Evolutionary conservation across 2,797 vertebrate species (phyloP).

Genomic region (Poeciliopsis paucimaculata): DNA sequence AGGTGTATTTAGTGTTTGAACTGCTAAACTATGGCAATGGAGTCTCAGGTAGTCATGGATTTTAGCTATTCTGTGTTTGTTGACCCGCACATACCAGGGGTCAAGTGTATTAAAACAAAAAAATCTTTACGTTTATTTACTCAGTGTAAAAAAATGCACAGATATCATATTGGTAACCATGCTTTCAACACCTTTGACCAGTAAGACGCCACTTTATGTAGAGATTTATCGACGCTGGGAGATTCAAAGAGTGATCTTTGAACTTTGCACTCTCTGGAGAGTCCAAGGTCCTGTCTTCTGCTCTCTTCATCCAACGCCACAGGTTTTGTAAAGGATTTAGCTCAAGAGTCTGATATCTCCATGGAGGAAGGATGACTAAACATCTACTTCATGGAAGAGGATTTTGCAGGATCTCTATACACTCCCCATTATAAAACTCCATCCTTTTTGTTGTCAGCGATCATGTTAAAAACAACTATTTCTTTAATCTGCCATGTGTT

Average conservation of each 20-base stretch:
- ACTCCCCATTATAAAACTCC: neutral
- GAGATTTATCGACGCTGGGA: neutral
- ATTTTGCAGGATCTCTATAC: neutral
- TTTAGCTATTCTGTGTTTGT: neutral
- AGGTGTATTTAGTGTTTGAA: neutral
- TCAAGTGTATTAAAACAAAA: neutral
- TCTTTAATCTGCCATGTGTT: neutral
- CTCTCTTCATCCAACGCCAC: neutral
- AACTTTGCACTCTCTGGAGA: neutral
- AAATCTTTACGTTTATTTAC: neutral
- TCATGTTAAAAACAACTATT: neutral
- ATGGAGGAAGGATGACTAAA: neutral
- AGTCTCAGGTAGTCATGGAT: neutral
- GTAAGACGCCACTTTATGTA: neutral
- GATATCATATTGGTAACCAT: neutral
- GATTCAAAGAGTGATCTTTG: neutral
- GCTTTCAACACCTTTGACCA: neutral
- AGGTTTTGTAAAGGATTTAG: neutral
- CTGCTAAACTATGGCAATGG: neutral
- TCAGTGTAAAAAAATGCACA: neutral
- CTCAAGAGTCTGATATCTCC: neutral
- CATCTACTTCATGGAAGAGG: neutral
- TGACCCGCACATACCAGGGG: neutral
- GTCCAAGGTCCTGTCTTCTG: neutral
- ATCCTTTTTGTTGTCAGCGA: neutral